Evolutionary conservation across 2,113 vertebrate genomes (phyloP).

Genomic region (Anarhynchus alexandrinus): DNA sequence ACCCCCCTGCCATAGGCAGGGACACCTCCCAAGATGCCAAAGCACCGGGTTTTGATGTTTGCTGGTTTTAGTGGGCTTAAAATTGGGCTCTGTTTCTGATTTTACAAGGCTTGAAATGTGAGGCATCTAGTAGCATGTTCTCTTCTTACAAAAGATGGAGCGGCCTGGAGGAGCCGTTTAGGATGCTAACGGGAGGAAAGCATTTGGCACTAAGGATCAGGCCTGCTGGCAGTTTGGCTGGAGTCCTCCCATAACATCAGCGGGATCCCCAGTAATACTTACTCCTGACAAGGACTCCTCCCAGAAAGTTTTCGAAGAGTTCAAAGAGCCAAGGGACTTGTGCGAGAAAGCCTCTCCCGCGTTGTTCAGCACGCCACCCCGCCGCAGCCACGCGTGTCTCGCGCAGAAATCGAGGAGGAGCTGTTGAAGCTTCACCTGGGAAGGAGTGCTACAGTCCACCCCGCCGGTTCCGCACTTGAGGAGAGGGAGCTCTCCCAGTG

Average conservation of each 20-base stretch:
- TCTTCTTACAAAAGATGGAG: neutral
- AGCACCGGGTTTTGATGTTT: neutral
- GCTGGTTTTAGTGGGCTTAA: neutral
- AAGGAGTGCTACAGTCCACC: neutral
- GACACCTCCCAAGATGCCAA: no score
- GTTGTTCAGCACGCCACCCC: neutral
- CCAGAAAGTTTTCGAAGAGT: neutral
- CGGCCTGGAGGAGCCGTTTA: neutral
- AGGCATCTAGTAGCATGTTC: neutral
- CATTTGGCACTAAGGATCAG: neutral
- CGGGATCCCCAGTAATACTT: neutral
- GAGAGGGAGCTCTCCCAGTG: neutral
- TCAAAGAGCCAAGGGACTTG: neutral
- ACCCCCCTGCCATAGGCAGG: no score
- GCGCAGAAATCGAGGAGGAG: neutral
- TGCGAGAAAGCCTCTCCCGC: neutral
- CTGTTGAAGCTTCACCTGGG: neutral
- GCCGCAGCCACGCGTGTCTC: rapidly evolving
- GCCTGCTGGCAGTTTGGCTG: neutral
- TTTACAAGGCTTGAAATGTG: neutral
- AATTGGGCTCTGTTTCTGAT: neutral
- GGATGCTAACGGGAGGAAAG: neutral
- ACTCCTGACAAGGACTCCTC: neutral
- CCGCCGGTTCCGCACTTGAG: rapidly evolving
- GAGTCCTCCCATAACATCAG: neutral